Percentiles rank a stretch among this genome's conserved stretches.
These are phyloP conservation scores for Formica selysi DNA, from an alignment of 1,140 invertebrate genomes.

Conservation along the genomic window DNA sequence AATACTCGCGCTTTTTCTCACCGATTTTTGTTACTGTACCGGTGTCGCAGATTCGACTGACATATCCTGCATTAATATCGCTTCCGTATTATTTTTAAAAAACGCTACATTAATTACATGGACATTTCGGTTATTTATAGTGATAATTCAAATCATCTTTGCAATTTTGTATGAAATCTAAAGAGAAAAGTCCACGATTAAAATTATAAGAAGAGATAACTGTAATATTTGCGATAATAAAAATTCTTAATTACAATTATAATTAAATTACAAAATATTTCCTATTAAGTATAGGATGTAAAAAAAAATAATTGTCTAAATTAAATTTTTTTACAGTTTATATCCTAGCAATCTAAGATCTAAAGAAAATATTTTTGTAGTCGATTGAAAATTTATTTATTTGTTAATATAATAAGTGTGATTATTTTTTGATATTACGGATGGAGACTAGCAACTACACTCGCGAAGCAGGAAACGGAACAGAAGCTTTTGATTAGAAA, in stretches of 20 bases:
- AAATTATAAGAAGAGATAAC: too few relatives aligned
- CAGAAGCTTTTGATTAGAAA: not conserved
- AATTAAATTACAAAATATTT: too few relatives aligned
- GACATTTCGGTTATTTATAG: not conserved
- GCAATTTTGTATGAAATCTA: not conserved
- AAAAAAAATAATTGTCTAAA: too few relatives aligned
- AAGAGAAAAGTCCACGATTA: not conserved
- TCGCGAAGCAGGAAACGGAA: not conserved
- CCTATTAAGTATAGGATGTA: too few relatives aligned
- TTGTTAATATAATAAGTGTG: not conserved
- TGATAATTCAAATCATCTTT: not conserved
- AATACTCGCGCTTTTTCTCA: constrained; percentile 37
- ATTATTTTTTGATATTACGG: not conserved
- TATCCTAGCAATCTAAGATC: not conserved
- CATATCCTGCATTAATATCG: not conserved
- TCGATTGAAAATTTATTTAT: not conserved
- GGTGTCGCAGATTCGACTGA: not conserved
- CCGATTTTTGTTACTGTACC: constrained; percentile 18
- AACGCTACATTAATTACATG: not conserved
- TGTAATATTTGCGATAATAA: too few relatives aligned
- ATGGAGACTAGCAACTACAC: not conserved
- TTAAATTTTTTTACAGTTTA: not conserved
- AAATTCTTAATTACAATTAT: too few relatives aligned
- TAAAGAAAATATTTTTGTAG: not conserved
- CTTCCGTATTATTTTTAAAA: not conserved